phyloP scores from a whole-genome alignment of 2,113 vertebrate genomes.

The Caracal caracal region DNA sequence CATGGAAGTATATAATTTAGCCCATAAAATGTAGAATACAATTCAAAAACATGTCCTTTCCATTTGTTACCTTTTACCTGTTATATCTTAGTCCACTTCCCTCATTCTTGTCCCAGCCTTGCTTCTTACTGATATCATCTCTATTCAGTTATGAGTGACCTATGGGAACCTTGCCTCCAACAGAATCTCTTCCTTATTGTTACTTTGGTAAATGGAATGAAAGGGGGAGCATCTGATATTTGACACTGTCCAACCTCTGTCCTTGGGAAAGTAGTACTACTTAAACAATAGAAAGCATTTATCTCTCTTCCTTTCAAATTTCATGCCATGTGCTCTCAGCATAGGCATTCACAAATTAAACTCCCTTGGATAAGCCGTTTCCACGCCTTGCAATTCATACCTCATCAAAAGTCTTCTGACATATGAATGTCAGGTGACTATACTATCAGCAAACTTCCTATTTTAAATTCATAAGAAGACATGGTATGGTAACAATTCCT shows the following conservation, averaged over 20 bases:
- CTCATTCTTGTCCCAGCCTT: background rate
- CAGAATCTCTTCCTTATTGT: background rate
- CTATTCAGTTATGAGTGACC: background rate
- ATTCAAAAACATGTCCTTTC: background rate
- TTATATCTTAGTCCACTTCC: background rate
- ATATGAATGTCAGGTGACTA: background rate
- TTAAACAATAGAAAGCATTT: background rate
- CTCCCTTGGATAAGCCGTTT: background rate
- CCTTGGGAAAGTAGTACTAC: background rate
- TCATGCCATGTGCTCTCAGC: background rate
- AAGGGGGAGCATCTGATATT: background rate
- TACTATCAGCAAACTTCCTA: background rate
- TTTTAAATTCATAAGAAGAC: background rate
- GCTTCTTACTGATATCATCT: background rate
- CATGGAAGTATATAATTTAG: background rate
- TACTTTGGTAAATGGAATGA: background rate
- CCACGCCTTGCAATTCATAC: background rate
- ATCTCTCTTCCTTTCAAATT: constrained; percentile 34
- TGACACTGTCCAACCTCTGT: background rate
- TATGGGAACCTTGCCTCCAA: background rate
- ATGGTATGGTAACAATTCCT: background rate
- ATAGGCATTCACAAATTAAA: constrained; percentile 19
- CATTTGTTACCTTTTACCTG: background rate
- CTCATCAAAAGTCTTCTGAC: background rate
- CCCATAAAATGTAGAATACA: background rate